Percentiles rank a stretch among this genome's conserved stretches.
These are phyloP conservation scores for Hesperia comma DNA, from an alignment of 2,888 invertebrate species.

Conservation along the genomic window DNA sequence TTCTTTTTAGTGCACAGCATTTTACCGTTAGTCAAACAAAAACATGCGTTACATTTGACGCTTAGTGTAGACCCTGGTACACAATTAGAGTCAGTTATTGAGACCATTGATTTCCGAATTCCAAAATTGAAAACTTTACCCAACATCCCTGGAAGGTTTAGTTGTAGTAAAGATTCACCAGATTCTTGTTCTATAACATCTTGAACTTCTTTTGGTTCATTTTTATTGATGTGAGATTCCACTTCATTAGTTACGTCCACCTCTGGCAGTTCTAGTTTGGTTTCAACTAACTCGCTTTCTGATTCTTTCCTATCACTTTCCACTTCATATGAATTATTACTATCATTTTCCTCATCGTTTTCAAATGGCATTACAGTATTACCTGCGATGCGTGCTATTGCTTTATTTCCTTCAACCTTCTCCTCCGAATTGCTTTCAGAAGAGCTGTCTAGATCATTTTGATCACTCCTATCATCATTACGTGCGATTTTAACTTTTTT, in stretches of 20 bases:
- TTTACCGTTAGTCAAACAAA: constrained; percentile 64
- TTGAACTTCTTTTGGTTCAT: constrained; percentile 1
- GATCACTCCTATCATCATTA: constrained; percentile 13
- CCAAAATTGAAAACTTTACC: constrained; percentile 54
- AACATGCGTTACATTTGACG: constrained; percentile 61
- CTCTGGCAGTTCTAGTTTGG: constrained; percentile 4
- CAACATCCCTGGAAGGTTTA: constrained; percentile 52
- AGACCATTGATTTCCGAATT: constrained; percentile 59
- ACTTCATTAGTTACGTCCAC: not conserved
- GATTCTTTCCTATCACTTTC: constrained; percentile 6
- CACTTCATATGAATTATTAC: constrained; percentile 1
- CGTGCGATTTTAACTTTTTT: constrained; percentile 1
- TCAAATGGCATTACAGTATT: constrained; percentile 25
- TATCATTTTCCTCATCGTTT: constrained; percentile 1
- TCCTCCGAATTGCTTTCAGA: constrained; percentile 2
- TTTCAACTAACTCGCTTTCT: not conserved
- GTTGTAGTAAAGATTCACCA: constrained; percentile 41
- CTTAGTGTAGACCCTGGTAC: constrained; percentile 51
- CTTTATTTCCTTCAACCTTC: not conserved
- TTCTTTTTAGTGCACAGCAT: constrained; percentile 60
- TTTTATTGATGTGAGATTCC: not conserved
- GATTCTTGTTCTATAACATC: not conserved
- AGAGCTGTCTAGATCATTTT: constrained; percentile 25
- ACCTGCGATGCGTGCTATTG: constrained; percentile 13
- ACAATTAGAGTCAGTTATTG: constrained; percentile 52